Evolutionary conservation across 2,113 vertebrate species (phyloP), one percentile per base, ranked within the genome.

Genomic region (Anser cygnoides): DNA sequence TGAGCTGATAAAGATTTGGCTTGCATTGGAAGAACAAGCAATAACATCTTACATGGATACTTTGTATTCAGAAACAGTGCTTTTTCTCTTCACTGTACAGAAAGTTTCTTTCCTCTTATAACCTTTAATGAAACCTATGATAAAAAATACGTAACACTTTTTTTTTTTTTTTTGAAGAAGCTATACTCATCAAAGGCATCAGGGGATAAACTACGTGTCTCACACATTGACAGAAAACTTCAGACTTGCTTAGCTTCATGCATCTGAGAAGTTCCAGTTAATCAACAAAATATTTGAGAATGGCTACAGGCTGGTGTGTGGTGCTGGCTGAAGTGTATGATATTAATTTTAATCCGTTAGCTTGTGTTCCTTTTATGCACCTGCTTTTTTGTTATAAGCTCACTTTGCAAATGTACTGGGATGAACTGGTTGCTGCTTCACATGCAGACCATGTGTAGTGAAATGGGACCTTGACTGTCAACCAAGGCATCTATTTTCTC

Each of bases 1-100:
- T 41, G 37, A 89, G 35, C 26, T 87, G 83, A 92, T 94, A 90
- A 85, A 77, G 78, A 58, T 70, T 93, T 84, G 84, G 87, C 92
- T 97, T 95, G 67, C 2, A 0, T 63, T 73, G 41, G 37, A 79
- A 37, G 25, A 89, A 80, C 81, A 95, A 95, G 95, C 71, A 87
- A 92, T 92, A 87, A 20, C 28, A 77, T 93, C 59, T 96, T 43
- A 85, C 50, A 79, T 65, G 78, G 63, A 54, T 52, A 23, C 35
- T 95, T 84, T 6, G 4, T 95, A 52, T 84, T 78, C 59, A 68
- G 55, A 33, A 81, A 73, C 19, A 43, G 26, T 82, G 59, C 80
- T 87, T 97, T 96, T 95, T 90, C 71, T 95, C 96, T 92, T 84
- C 84, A 61, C 19, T 89, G 94, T 82, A 87, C 94, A 88, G 33